Conservation (phyloP, 2,888 invertebrate genomes). For the Oxytorus armatus region DNA sequence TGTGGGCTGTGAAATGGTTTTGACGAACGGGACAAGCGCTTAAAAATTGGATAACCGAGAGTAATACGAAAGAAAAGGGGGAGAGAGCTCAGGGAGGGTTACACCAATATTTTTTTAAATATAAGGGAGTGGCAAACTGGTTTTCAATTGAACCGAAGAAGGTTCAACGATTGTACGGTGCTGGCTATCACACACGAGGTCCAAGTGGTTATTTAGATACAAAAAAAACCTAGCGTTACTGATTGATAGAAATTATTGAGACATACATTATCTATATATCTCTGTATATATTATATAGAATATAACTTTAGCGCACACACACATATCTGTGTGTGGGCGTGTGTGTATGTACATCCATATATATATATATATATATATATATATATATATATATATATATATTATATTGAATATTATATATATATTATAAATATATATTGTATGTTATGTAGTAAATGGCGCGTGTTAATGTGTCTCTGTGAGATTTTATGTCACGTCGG, state of each 20-base stretch:
- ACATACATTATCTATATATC: slow-evolving; percentile 77
- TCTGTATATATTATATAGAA: slow-evolving; percentile 79
- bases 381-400: slow-evolving; percentile 74
- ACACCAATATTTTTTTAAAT: slow-evolving; percentile 82
- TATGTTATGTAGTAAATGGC: slow-evolving; percentile 83
- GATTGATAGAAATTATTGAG: slow-evolving; percentile 81
- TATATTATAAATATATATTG: slow-evolving; percentile 82
- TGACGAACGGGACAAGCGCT: slow-evolving; percentile 69
- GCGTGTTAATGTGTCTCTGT: slow-evolving; percentile 82
- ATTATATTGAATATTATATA: slow-evolving; percentile 80
- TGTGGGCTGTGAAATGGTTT: slow-evolving; percentile 82
- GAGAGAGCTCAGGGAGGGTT: slow-evolving; percentile 77
- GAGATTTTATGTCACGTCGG: slow-evolving; percentile 79
- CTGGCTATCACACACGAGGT: slow-evolving; percentile 83
- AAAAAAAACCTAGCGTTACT: slow-evolving; percentile 79
- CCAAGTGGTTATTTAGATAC: slow-evolving; percentile 83
- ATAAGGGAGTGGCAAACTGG: slow-evolving; percentile 72
- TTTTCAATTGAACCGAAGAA: slow-evolving; percentile 75
- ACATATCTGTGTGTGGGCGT: slow-evolving; percentile 77
- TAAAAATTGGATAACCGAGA: slow-evolving; percentile 63
- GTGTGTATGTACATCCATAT: too few relatives aligned
- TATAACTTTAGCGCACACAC: slow-evolving; percentile 76
- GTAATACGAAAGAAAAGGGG: slow-evolving; percentile 43
- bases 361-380: slow-evolving; percentile 76
- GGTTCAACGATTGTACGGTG: slow-evolving; percentile 80